These are phyloP conservation scores for Noctua pronuba DNA, from an alignment of 2,888 invertebrate species.

Conservation along the genomic window DNA sequence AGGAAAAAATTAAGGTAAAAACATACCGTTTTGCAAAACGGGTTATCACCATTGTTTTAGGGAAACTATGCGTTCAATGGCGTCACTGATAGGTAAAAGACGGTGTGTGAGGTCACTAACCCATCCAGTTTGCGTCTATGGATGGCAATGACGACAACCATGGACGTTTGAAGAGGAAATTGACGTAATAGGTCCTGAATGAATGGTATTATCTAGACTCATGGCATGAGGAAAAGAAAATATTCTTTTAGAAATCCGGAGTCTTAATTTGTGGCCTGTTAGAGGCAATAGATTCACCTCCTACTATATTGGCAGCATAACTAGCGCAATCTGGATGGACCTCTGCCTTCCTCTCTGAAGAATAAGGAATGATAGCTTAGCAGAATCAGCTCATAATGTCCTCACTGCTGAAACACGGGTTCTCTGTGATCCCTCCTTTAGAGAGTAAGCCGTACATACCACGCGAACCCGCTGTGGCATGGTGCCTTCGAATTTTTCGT, in stretches of 20 bases:
- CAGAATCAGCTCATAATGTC: not conserved
- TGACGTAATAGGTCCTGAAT: conserved; percentile 21
- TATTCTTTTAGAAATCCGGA: not conserved
- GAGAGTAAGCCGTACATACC: not conserved
- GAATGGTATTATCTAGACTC: not conserved
- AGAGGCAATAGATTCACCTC: not conserved
- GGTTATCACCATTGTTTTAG: conserved; percentile 6
- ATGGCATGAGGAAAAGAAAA: not conserved
- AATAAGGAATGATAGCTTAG: not conserved
- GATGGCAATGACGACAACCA: conserved; percentile 15
- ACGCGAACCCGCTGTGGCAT: not conserved
- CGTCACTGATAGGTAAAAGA: conserved; percentile 16
- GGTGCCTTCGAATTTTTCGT: not conserved
- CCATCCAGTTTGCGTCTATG: conserved; percentile 23
- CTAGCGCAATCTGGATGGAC: not conserved
- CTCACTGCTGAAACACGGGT: too few relatives aligned
- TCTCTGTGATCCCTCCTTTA: not conserved
- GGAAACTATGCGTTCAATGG: conserved; percentile 6
- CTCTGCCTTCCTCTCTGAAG: not conserved
- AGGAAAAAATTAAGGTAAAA: conserved; percentile 5
- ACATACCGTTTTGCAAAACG: not conserved
- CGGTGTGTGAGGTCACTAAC: conserved; percentile 20
- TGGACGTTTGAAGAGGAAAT: conserved; percentile 15
- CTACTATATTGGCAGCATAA: not conserved
- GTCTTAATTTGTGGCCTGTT: not conserved